Evolutionary conservation across 2,797 vertebrate species (phyloP).

Genomic region (Bradypus variegatus): DNA sequence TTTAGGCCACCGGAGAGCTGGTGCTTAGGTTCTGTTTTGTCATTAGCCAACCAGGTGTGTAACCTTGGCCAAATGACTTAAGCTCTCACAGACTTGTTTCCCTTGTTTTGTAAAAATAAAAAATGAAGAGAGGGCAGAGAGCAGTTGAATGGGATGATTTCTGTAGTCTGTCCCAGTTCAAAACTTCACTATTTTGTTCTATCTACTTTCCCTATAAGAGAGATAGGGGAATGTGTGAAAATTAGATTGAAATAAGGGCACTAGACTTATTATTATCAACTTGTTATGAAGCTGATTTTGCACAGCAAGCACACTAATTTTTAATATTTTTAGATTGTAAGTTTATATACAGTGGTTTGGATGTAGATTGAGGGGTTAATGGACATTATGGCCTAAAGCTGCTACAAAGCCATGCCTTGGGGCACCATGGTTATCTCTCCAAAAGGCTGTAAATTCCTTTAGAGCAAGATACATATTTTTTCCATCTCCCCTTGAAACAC

Average conservation of each 20-base stretch:
- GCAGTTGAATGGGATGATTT: not conserved
- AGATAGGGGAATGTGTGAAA: not conserved
- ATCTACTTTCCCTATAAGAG: not conserved
- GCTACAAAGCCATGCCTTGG: not conserved
- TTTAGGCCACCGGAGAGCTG: not conserved
- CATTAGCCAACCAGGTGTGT: not conserved
- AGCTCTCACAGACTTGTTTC: not conserved
- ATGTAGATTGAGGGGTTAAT: not conserved
- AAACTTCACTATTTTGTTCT: not conserved
- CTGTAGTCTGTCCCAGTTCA: not conserved
- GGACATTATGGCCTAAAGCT: not conserved
- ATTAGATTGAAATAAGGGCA: not conserved
- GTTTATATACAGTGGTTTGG: not conserved
- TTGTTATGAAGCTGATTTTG: not conserved
- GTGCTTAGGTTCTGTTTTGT: not conserved
- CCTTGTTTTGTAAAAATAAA: not conserved
- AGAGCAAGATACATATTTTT: not conserved
- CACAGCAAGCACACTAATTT: not conserved
- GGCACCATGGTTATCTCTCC: not conserved
- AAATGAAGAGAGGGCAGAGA: not conserved
- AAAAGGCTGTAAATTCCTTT: not conserved
- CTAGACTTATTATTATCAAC: not conserved
- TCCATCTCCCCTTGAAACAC: not conserved
- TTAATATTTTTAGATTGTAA: not conserved
- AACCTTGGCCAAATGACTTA: not conserved